Percentiles rank a stretch among this genome's conserved stretches.
phyloP scores from a whole-genome alignment of 2,888 invertebrate genomes.

The Limnephilus marmoratus region DNA sequence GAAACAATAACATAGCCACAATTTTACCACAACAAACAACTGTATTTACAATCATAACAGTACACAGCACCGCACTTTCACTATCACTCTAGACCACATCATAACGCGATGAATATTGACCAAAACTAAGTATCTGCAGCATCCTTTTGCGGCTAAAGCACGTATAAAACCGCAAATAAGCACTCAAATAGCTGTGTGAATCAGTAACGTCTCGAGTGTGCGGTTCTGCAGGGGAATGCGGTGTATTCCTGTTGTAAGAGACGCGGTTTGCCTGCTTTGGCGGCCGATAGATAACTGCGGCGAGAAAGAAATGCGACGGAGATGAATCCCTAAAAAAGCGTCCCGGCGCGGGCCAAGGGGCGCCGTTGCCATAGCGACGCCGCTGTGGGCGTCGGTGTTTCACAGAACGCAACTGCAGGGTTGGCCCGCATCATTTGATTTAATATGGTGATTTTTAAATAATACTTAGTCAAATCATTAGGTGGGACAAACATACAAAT shows the following conservation, averaged over 20 bases:
- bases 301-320: slow-evolving; percentile 38
- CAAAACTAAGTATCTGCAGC: neutral
- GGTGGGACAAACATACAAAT: no score
- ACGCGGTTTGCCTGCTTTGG: neutral
- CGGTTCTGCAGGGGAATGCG: neutral
- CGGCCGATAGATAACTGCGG: slow-evolving; percentile 39
- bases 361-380: slow-evolving; percentile 63
- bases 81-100: neutral
- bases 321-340: slow-evolving; percentile 57
- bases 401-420: neutral
- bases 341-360: slow-evolving; percentile 58
- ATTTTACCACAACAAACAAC: neutral
- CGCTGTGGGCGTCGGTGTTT: slow-evolving; percentile 41
- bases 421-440: neutral
- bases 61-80: slow-evolving; percentile 4
- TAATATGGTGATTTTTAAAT: neutral
- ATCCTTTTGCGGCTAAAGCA: neutral
- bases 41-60: neutral
- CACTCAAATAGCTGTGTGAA: neutral
- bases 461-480: neutral
- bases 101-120: neutral
- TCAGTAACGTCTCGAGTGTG: neutral
- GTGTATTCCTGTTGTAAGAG: neutral
- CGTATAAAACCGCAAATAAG: neutral
- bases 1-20: neutral